These are phyloP conservation scores for Hydra vulgaris DNA, from an alignment of 30 jellyfish, hydroid and myxozoan genomes.

Conservation along the genomic window DNA sequence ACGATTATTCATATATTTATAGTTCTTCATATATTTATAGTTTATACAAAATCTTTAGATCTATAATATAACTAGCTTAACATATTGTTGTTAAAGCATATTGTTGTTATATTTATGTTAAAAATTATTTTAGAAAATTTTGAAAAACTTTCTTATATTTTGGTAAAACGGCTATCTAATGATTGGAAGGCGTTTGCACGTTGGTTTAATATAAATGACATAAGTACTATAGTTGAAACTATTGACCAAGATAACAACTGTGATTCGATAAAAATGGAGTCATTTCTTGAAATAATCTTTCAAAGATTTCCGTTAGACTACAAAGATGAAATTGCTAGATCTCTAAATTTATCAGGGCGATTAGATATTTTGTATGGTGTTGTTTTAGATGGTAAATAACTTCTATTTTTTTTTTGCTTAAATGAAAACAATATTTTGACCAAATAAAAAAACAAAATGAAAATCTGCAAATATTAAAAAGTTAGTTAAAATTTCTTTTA, in stretches of 20 bases:
- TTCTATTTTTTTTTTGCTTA: too few species aligned
- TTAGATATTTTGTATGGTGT: neutral
- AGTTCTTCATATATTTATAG: too few species aligned
- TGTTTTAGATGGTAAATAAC: neutral
- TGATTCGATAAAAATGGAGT: neutral
- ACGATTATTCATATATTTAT: too few species aligned
- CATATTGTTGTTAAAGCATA: too few species aligned
- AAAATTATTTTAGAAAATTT: neutral
- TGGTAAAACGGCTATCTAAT: neutral
- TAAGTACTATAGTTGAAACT: neutral
- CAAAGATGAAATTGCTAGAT: neutral
- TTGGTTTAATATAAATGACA: neutral
- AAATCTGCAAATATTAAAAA: too few species aligned
- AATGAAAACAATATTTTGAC: too few species aligned
- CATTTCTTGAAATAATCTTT: neutral
- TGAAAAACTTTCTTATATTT: neutral
- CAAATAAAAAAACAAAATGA: too few species aligned
- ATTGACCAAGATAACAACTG: neutral
- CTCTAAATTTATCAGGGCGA: neutral
- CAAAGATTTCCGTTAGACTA: neutral
- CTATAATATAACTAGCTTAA: too few species aligned
- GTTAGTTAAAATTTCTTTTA: too few species aligned
- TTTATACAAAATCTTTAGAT: too few species aligned
- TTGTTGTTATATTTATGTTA: too few species aligned
- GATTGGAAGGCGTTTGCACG: neutral